Evolutionary conservation across 2,888 invertebrate species (phyloP), one percentile per base, ranked within the genome.

Genomic region (Leucoma salicis): DNA sequence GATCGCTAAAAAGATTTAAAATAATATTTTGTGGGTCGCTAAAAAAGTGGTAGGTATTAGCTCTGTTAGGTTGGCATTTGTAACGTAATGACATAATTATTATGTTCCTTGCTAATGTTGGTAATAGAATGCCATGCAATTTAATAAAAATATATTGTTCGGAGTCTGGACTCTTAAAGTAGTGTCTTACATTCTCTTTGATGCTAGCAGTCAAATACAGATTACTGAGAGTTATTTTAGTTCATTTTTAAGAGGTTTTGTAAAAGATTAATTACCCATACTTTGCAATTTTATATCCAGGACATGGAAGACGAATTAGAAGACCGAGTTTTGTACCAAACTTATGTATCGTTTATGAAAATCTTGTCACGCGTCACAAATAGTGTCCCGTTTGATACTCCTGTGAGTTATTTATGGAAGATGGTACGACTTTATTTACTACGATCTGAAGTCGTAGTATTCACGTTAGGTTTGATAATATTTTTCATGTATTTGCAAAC

Each of bases 261-360:
- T n/a, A n/a, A n/a, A 12, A 12, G 8, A 46, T 57, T 51, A 59
- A 40, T 58, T 57, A 47, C 46, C 42, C 48, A 51, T 59, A 43
- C 47, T 59, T 42, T 53, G 53, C 35, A 54, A 37, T 46, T 39
- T 47, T 49, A 33, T 24, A 40, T 44, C 63, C 68, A 70, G 80
- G 87, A 83, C 71, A 97, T 97, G 97, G 97, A 97, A 92, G 96
- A 97, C 94, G 96, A 96, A 90, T 90, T 96, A 72, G 96, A 97
- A 89, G 96, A 96, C 71, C 94, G 93, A 91, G 94, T 96, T 69
- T 91, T 96, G 69, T 95, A 96, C 83, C 96, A 96, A 92, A 95
- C 96, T 21, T 95, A 95, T 83, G 86, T 95, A 58, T 95, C 96
- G 58, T 95, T 96, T 80, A 93, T 95, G 93, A 96, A 95, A 91